Evolutionary conservation across 2,113 vertebrate species (phyloP).

Genomic region (Talpa occidentalis): DNA sequence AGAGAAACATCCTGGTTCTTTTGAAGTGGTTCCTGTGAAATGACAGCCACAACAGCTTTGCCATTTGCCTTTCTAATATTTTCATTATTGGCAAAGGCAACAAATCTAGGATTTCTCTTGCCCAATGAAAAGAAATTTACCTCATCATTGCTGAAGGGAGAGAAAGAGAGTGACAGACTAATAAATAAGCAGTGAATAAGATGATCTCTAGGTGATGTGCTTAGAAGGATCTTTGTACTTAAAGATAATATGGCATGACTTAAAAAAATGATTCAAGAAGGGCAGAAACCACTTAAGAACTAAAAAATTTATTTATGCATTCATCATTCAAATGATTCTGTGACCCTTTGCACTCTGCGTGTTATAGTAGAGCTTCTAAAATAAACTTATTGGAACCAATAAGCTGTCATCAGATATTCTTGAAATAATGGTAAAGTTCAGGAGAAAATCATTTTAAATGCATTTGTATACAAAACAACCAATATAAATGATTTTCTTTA

Average conservation of each 20-base stretch:
- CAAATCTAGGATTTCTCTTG: not conserved
- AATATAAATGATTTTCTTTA: not conserved
- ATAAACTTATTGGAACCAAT: not conserved
- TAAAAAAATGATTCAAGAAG: not conserved
- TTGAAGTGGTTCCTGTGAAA: not conserved
- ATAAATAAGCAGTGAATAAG: not conserved
- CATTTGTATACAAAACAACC: not conserved
- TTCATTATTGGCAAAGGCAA: not conserved
- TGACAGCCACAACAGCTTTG: not conserved
- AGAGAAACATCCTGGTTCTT: not conserved
- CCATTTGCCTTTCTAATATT: not conserved
- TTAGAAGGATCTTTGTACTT: not conserved
- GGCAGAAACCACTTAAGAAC: not conserved
- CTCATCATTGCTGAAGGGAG: not conserved
- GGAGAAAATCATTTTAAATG: constrained; percentile 50
- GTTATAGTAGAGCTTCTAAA: not conserved
- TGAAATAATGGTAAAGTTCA: not conserved
- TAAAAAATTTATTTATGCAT: not conserved
- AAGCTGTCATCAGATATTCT: not conserved
- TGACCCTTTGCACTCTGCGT: not conserved
- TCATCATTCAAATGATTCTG: not conserved
- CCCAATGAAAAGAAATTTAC: not conserved
- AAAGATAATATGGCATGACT: not conserved
- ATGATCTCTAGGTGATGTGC: not conserved
- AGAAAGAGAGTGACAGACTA: not conserved